A percentile compares a stretch with the other conserved stretches of the same genome.
These are phyloP conservation scores for Hiodon tergisus DNA, from an alignment of 2,113 vertebrate species.

Conservation along the genomic window DNA sequence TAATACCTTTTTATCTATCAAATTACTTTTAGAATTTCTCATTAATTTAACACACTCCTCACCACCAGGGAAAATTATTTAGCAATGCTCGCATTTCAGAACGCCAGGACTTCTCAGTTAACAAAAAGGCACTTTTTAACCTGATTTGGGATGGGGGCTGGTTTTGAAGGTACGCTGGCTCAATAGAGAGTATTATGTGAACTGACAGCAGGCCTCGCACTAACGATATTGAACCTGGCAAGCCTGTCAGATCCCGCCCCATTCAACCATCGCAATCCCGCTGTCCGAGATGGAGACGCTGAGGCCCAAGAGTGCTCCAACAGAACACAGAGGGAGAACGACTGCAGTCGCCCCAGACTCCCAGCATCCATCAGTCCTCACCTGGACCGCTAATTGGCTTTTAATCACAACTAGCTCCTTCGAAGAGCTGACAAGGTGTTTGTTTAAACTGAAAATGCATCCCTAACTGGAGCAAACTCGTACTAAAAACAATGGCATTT, in stretches of 20 bases:
- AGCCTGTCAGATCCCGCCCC: constrained; percentile 11
- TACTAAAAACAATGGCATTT: no score
- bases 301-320: neutral
- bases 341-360: neutral
- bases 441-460: no score
- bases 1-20: neutral
- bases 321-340: neutral
- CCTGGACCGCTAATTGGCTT: neutral
- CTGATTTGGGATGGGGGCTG: neutral
- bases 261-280: neutral
- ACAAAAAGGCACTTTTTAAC: constrained; percentile 16
- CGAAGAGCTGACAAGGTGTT: no score
- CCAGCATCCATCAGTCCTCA: neutral
- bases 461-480: no score
- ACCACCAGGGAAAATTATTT: neutral
- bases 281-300: neutral
- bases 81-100: neutral
- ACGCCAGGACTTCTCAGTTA: constrained; percentile 2
- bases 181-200: constrained; percentile 2
- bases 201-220: constrained; percentile 11
- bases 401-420: neutral
- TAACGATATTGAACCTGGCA: constrained; percentile 15
- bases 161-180: neutral
- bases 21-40: neutral
- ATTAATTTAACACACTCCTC: neutral